Percentiles rank a stretch among this genome's conserved stretches.
Evolutionary conservation across 2,888 invertebrate species (phyloP).

Genomic region (Eupithecia insigniata): DNA sequence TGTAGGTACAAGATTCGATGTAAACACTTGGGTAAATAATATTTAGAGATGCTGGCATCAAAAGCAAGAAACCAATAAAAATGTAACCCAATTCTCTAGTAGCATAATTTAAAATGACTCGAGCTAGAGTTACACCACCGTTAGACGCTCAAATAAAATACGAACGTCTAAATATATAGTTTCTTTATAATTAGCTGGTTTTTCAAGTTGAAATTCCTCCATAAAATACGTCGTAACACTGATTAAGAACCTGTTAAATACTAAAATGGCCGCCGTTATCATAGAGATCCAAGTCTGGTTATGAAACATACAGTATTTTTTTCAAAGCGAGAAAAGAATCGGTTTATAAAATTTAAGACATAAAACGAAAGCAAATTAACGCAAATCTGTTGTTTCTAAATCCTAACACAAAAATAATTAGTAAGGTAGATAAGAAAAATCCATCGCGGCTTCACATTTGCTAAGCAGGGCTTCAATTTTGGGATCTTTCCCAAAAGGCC

Average conservation of each 20-base stretch:
- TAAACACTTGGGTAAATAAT: not conserved
- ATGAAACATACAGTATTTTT: conserved; percentile 15
- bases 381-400: not conserved
- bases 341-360: conserved; percentile 1
- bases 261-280: conserved; percentile 39
- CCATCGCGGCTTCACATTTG: too few relatives aligned
- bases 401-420: not conserved
- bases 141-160: conserved; percentile 31
- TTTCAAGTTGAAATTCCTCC: conserved; percentile 41
- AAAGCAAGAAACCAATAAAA: conserved; percentile 4
- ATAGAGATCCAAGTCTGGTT: conserved; percentile 31
- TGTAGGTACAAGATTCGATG: not conserved
- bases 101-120: conserved; percentile 20
- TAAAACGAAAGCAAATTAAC: not conserved
- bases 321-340: conserved; percentile 19
- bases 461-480: not conserved
- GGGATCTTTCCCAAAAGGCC: not conserved
- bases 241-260: conserved; percentile 44
- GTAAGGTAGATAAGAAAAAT: not conserved
- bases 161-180: conserved; percentile 35
- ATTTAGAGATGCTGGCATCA: not conserved
- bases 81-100: conserved; percentile 15
- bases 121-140: conserved; percentile 20
- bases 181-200: conserved; percentile 43
- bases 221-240: conserved; percentile 42